Conservation (phyloP, 2,888 invertebrate genomes). For the Caenorhabditis sp. region DNA sequence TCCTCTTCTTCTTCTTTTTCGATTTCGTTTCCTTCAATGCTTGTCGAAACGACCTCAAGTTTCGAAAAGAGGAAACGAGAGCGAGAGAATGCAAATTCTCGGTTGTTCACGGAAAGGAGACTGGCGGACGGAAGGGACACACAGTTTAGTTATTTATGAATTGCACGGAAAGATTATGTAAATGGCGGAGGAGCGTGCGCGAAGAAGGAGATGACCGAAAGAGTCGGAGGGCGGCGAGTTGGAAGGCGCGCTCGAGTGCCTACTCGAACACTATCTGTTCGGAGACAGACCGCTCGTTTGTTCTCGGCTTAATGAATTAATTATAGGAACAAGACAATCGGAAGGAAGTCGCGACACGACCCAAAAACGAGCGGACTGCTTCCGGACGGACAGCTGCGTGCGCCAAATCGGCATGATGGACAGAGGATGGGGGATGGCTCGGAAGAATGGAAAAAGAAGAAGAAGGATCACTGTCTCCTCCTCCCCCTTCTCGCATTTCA, state of each 20-base stretch:
- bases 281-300: slow-evolving; percentile 12
- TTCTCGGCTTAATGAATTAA: slow-evolving; percentile 54
- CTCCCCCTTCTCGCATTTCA: slow-evolving; percentile 40
- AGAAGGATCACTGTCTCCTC: slow-evolving; percentile 25
- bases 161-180: slow-evolving; percentile 44
- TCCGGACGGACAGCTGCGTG: slow-evolving; percentile 38
- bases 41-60: slow-evolving; percentile 25
- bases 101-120: slow-evolving; percentile 12
- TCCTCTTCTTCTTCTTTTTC: too few relatives aligned
- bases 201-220: slow-evolving; percentile 15
- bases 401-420: slow-evolving; percentile 42
- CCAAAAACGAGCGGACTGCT: slow-evolving; percentile 10
- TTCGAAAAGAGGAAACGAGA: not conserved
- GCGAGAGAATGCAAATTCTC: slow-evolving; percentile 40
- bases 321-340: slow-evolving; percentile 48
- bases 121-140: slow-evolving; percentile 5
- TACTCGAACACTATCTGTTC: slow-evolving; percentile 38
- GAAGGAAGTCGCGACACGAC: slow-evolving; percentile 15
- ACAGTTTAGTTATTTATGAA: slow-evolving; percentile 52
- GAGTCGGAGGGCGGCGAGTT: slow-evolving; percentile 13
- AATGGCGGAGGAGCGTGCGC: slow-evolving; percentile 29
- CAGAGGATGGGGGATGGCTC: too few relatives aligned
- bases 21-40: too few relatives aligned
- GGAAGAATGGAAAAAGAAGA: slow-evolving; percentile 28
- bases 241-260: slow-evolving; percentile 28